A percentile compares a stretch with the other conserved stretches of the same genome.
phyloP scores from a whole-genome alignment of 2,113 vertebrate species.

The Circaetus cinerascens region DNA sequence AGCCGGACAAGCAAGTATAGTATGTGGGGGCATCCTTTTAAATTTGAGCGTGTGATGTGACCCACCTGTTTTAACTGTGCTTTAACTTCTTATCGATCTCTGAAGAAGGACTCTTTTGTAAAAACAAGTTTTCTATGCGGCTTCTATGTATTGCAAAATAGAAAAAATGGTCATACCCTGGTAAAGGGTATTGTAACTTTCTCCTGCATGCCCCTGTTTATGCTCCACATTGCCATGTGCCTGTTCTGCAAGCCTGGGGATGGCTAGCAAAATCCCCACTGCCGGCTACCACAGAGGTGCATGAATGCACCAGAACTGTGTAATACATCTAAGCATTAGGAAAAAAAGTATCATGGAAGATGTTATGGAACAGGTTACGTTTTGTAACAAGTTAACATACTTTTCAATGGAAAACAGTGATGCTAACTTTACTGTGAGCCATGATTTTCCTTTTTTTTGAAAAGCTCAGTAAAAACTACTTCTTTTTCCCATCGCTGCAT shows the following conservation, averaged over 20 bases:
- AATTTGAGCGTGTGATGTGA: neutral
- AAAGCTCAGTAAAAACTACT: neutral
- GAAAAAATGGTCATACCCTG: neutral
- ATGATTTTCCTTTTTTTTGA: neutral
- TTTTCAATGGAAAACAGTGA: neutral
- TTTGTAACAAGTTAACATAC: neutral
- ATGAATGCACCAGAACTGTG: neutral
- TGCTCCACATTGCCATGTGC: accelerated
- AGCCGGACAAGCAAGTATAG: neutral
- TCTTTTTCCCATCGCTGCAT: neutral
- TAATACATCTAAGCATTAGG: neutral
- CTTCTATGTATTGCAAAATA: neutral
- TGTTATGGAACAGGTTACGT: neutral
- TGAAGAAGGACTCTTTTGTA: neutral
- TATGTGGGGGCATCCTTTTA: neutral
- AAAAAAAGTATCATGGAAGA: neutral
- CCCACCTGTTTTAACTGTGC: too few species aligned
- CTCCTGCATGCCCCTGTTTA: neutral
- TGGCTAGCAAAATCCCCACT: neutral
- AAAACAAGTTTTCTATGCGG: neutral
- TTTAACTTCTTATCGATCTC: neutral
- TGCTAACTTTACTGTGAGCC: neutral
- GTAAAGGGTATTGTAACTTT: neutral
- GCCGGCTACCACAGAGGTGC: neutral
- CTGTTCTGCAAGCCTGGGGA: neutral